These are phyloP conservation scores for Hesperia comma DNA, from an alignment of 2,888 invertebrate species.

Conservation along the genomic window DNA sequence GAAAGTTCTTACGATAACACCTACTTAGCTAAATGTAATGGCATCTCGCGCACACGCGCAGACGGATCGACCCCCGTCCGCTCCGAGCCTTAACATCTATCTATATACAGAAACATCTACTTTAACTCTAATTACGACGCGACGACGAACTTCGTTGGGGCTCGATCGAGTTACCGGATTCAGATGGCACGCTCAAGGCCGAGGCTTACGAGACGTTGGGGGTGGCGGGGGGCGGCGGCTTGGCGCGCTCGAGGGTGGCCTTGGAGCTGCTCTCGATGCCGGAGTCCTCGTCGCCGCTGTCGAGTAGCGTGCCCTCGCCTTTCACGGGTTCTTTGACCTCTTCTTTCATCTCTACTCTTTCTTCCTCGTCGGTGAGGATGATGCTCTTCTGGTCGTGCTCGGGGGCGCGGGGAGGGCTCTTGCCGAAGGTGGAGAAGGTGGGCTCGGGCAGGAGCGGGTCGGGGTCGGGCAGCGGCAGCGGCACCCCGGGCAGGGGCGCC, in stretches of 20 bases:
- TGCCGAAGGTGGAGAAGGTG: constrained; percentile 85
- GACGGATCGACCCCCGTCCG: constrained; percentile 14
- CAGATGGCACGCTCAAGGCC: constrained; percentile 11
- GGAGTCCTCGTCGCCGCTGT: constrained; percentile 87
- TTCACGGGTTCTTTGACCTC: constrained; percentile 66
- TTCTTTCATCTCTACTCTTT: constrained; percentile 51
- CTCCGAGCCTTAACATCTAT: constrained; percentile 13
- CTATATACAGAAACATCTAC: constrained; percentile 45
- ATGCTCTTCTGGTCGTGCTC: constrained; percentile 65
- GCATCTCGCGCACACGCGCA: constrained; percentile 44
- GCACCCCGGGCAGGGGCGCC: constrained; percentile 65
- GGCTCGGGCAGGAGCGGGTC: constrained; percentile 70
- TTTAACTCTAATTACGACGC: not conserved
- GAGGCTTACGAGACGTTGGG: constrained; percentile 62
- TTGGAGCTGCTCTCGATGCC: constrained; percentile 86
- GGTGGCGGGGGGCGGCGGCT: constrained; percentile 45
- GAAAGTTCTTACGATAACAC: constrained; percentile 43
- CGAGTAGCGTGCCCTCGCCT: constrained; percentile 85
- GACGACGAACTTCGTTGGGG: too few species aligned
- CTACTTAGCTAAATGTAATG: constrained; percentile 48
- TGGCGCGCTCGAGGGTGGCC: constrained; percentile 82
- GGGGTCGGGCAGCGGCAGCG: constrained; percentile 58
- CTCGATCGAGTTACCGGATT: too few species aligned
- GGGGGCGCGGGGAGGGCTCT: constrained; percentile 60
- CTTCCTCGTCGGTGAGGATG: constrained; percentile 58